phyloP scores from a whole-genome alignment of 1,140 invertebrate species.

The Papilio aristodemus region DNA sequence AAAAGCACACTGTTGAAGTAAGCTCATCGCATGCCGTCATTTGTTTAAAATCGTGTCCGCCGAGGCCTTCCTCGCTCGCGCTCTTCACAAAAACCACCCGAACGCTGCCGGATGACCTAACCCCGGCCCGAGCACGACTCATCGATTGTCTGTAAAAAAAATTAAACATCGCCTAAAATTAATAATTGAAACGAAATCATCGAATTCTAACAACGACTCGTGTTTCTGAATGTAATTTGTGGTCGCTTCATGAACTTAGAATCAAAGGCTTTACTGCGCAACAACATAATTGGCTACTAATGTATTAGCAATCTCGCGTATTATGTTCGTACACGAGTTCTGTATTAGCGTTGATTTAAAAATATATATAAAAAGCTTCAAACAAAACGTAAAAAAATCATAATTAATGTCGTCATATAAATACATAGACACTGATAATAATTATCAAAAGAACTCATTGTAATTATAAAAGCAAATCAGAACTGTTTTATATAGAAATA shows the following conservation, averaged over 20 bases:
- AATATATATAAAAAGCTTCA: not conserved
- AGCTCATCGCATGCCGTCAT: constrained; percentile 62
- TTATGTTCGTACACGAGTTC: constrained; percentile 13
- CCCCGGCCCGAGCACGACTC: constrained; percentile 72
- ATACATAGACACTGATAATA: not conserved
- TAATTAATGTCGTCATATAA: not conserved
- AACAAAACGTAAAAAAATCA: not conserved
- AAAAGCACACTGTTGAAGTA: constrained; percentile 36
- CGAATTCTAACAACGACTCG: constrained; percentile 43
- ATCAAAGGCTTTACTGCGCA: constrained; percentile 21
- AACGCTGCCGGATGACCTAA: constrained; percentile 77
- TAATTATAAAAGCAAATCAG: not conserved
- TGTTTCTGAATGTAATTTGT: constrained; percentile 31
- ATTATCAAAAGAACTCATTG: not conserved
- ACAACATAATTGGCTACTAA: constrained; percentile 22
- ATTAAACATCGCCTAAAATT: constrained; percentile 71
- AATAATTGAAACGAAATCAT: constrained; percentile 62
- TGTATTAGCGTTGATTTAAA: constrained; percentile 1
- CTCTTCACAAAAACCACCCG: constrained; percentile 74
- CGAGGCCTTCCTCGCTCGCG: constrained; percentile 67
- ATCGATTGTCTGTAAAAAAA: constrained; percentile 74
- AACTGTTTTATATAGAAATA: too few species aligned
- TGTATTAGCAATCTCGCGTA: constrained; percentile 7
- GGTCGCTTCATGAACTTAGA: constrained; percentile 26
- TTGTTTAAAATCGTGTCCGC: constrained; percentile 69